Evolutionary conservation across 2,888 invertebrate genomes (phyloP).

Genomic region (Drosophila phalerata): DNA sequence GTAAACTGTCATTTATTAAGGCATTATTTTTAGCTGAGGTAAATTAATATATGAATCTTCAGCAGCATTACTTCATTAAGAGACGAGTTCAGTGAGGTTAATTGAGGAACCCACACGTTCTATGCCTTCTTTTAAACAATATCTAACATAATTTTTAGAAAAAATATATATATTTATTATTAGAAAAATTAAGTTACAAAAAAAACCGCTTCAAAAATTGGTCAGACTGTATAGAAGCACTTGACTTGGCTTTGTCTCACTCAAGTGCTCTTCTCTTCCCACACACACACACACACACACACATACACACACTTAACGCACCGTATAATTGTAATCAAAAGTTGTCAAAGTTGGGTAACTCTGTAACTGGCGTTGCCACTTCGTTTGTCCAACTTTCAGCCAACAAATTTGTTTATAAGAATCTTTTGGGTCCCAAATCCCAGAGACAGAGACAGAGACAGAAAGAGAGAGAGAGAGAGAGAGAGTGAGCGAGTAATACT

Average conservation of each 20-base stretch:
- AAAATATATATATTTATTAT: background rate
- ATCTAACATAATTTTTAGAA: background rate
- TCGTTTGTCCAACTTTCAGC: slow-evolving; percentile 33
- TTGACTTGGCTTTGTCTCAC: slow-evolving; percentile 6
- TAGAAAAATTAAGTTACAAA: background rate
- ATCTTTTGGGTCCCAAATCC: background rate
- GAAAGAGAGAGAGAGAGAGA: background rate
- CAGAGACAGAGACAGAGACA: too few relatives aligned
- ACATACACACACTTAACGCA: slow-evolving; percentile 8
- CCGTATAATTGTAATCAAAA: slow-evolving; percentile 29
- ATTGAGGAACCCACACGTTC: background rate
- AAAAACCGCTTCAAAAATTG: background rate
- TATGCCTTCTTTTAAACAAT: background rate
- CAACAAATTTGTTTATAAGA: slow-evolving; percentile 52
- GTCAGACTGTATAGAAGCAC: slow-evolving; percentile 1
- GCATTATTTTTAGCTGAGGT: background rate
- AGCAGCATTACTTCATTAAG: background rate
- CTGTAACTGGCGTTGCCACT: slow-evolving; percentile 20
- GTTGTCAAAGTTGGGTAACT: slow-evolving; percentile 21
- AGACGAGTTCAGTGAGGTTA: background rate
- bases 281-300: background rate
- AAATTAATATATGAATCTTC: background rate
- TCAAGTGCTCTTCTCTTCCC: background rate
- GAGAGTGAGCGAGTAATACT: background rate
- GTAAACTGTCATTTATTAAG: background rate